Conservation (phyloP, 1,140 invertebrate genomes). For the Aleiodes sp. region DNA sequence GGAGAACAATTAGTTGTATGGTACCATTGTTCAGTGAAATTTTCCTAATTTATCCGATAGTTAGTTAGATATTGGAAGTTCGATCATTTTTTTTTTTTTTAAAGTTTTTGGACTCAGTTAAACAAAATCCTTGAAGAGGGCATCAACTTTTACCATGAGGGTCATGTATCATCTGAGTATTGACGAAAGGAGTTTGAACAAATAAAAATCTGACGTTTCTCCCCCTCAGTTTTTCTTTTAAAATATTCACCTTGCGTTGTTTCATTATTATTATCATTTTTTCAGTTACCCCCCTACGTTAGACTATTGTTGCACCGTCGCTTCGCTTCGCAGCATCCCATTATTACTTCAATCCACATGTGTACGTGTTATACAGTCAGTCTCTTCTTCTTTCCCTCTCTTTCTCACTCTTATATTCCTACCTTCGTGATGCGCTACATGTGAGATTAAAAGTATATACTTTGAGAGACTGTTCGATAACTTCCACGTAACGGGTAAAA, state of each 20-base stretch:
- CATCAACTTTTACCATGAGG: background rate
- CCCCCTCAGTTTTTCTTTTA: too few species aligned
- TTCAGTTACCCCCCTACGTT: background rate
- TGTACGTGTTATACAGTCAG: background rate
- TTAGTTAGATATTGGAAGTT: too few species aligned
- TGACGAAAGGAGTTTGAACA: background rate
- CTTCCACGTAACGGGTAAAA: background rate
- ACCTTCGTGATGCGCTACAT: conserved; percentile 10
- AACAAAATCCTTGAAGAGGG: too few species aligned
- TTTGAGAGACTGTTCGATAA: conserved; percentile 11
- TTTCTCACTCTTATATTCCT: too few species aligned
- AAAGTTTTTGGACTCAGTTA: too few species aligned
- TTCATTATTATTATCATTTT: too few species aligned
- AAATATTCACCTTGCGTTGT: too few species aligned
- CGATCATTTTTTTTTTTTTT: too few species aligned
- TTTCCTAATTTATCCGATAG: too few species aligned
- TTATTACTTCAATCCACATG: background rate
- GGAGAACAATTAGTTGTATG: too few species aligned
- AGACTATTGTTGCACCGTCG: background rate
- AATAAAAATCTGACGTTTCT: too few species aligned
- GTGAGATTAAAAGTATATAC: background rate
- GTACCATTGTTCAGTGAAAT: too few species aligned
- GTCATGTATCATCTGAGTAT: background rate
- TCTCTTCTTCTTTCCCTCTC: background rate
- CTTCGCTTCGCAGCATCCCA: background rate